These are phyloP conservation scores for Pseudeuparius sepicola DNA, from an alignment of 2,888 invertebrate species.

Conservation along the genomic window DNA sequence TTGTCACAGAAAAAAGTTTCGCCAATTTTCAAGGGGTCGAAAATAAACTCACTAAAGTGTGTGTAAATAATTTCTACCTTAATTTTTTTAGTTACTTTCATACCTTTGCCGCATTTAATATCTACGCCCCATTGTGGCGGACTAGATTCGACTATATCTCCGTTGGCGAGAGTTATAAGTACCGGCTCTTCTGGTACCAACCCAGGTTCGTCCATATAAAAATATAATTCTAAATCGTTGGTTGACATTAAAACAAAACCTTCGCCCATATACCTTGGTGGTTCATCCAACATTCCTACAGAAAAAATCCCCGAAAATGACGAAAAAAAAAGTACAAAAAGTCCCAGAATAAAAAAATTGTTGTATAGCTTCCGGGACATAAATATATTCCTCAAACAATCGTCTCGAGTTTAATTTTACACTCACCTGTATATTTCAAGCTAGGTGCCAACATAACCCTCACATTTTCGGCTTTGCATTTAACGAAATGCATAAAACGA, in stretches of 20 bases:
- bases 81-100: too few relatives aligned
- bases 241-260: constrained; percentile 96
- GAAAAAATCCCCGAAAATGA: constrained; percentile 6
- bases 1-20: too few relatives aligned
- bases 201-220: constrained; percentile 96
- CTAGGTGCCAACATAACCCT: constrained; percentile 94
- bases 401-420: too few relatives aligned
- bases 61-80: too few relatives aligned
- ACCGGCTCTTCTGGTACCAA: constrained; percentile 83
- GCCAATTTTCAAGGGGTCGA: too few relatives aligned
- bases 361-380: too few relatives aligned
- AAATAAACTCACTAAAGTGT: too few relatives aligned
- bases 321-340: too few relatives aligned
- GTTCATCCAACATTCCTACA: constrained; percentile 74
- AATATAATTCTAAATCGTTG: constrained; percentile 88
- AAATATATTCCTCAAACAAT: too few relatives aligned
- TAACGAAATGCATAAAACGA: constrained; percentile 91
- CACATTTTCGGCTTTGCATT: constrained; percentile 90
- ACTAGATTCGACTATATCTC: constrained; percentile 85
- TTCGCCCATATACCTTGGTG: constrained; percentile 96
- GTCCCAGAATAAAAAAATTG: too few relatives aligned
- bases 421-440: constrained; percentile 74
- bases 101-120: constrained; percentile 87
- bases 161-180: constrained; percentile 79
- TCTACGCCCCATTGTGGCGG: constrained; percentile 95